phyloP scores from a whole-genome alignment of 2,797 vertebrate genomes.

The Crypturellus tataupa region DNA sequence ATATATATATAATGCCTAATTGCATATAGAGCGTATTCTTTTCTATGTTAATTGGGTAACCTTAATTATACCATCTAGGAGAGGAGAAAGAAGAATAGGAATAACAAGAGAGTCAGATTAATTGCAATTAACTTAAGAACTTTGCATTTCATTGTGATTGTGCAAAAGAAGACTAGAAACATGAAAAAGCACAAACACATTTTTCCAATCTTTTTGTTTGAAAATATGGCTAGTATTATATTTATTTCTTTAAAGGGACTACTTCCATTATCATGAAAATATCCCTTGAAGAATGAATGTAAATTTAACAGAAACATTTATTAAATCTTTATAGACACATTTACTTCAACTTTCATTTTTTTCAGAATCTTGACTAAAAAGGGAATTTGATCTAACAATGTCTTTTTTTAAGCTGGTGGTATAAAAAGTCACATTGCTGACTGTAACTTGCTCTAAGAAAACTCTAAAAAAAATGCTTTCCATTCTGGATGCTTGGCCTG shows the following conservation, averaged over 20 bases:
- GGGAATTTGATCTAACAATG: neutral
- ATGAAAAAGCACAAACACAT: neutral
- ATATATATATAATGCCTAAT: neutral
- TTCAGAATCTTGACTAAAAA: conserved; percentile 5
- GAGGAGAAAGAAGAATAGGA: neutral
- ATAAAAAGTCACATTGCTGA: neutral
- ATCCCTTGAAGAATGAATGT: neutral
- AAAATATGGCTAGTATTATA: neutral
- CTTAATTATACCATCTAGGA: neutral
- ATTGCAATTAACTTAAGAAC: neutral
- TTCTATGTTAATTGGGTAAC: neutral
- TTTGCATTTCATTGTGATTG: neutral
- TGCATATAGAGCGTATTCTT: neutral
- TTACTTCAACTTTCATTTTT: neutral
- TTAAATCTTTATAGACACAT: neutral
- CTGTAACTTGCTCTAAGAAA: neutral
- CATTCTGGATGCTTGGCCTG: neutral
- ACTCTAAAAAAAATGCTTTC: conserved; percentile 13
- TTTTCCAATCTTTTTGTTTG: neutral
- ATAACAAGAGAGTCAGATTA: neutral
- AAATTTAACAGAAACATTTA: conserved; percentile 1
- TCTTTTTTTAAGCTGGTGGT: neutral
- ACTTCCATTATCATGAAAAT: neutral
- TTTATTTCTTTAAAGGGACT: conserved; percentile 12
- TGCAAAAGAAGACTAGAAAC: neutral